Conservation (phyloP, 2,888 invertebrate species). For the Meteorus cinctellus region DNA sequence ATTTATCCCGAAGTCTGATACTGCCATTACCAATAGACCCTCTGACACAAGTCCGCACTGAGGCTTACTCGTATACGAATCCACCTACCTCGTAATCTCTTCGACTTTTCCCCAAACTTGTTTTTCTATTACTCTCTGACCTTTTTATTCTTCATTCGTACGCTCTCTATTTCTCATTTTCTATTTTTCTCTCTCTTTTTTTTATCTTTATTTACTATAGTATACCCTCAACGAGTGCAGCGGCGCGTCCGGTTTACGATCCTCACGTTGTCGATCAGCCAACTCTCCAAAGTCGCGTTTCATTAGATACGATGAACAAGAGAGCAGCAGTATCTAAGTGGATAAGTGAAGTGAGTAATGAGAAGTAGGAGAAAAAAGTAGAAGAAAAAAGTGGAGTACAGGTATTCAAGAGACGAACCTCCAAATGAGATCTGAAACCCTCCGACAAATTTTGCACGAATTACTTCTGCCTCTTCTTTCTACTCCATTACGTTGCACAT, state of each 20-base stretch:
- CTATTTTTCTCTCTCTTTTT: neutral
- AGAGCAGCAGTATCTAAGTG: constrained; percentile 31
- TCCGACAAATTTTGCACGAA: constrained; percentile 24
- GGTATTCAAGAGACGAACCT: constrained; percentile 17
- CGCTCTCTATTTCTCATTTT: neutral
- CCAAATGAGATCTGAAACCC: constrained; percentile 18
- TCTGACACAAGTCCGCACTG: constrained; percentile 30
- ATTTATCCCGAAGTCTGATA: constrained; percentile 48
- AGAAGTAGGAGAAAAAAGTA: constrained; percentile 8
- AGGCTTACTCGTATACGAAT: constrained; percentile 33
- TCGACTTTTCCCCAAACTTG: constrained; percentile 41
- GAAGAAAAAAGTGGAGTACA: neutral
- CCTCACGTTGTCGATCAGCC: constrained; percentile 29
- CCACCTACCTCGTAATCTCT: constrained; percentile 35
- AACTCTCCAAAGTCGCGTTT: constrained; percentile 30
- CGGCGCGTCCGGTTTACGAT: constrained; percentile 20
- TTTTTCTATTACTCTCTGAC: constrained; percentile 21
- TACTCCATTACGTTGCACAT: neutral
- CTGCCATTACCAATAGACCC: constrained; percentile 43
- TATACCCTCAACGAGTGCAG: neutral
- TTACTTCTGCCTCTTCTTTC: neutral
- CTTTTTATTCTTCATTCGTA: constrained; percentile 16
- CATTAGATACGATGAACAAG: constrained; percentile 36
- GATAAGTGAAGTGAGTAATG: constrained; percentile 38
- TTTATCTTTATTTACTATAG: too few species aligned